Percentiles rank a stretch among this genome's conserved stretches.
phyloP scores from a whole-genome alignment of 2,113 vertebrate species.

The Epinephelus moara region DNA sequence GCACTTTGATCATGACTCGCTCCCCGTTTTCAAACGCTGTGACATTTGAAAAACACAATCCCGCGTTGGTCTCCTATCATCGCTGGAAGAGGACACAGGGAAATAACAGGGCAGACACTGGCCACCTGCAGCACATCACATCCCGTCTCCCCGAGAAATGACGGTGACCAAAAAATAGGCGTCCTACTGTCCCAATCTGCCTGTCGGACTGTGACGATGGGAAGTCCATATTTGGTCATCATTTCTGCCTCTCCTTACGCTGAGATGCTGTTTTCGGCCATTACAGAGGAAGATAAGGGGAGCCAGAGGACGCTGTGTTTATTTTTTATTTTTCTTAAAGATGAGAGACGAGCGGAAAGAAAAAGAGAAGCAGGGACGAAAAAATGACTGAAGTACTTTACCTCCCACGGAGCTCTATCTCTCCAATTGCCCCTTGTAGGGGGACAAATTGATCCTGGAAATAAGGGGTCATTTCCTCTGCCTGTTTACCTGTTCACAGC shows the following conservation, averaged over 20 bases:
- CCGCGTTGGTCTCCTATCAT: slow-evolving; percentile 68
- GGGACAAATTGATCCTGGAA: slow-evolving; percentile 79
- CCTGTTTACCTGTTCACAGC: slow-evolving; percentile 75
- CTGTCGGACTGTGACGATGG: slow-evolving; percentile 53
- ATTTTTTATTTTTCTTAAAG: slow-evolving; percentile 39
- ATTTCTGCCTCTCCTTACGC: slow-evolving; percentile 46
- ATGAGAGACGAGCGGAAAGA: slow-evolving; percentile 36
- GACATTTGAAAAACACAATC: slow-evolving; percentile 73
- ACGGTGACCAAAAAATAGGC: slow-evolving; percentile 68
- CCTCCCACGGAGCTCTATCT: slow-evolving; percentile 72
- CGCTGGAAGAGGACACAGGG: slow-evolving; percentile 47
- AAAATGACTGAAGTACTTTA: slow-evolving; percentile 64
- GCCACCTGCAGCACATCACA: slow-evolving; percentile 68
- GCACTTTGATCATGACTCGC: slow-evolving; percentile 67
- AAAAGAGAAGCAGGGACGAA: neutral
- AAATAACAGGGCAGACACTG: slow-evolving; percentile 65
- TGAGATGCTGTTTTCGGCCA: slow-evolving; percentile 52
- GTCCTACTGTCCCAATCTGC: slow-evolving; percentile 76
- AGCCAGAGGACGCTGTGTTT: slow-evolving; percentile 28
- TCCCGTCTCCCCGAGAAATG: slow-evolving; percentile 73
- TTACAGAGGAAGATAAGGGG: slow-evolving; percentile 55
- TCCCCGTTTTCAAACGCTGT: slow-evolving; percentile 63
- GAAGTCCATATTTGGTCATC: slow-evolving; percentile 73
- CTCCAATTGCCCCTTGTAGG: slow-evolving; percentile 66
- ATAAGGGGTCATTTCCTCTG: slow-evolving; percentile 81